Conservation (phyloP, 2,113 vertebrate genomes). For the Actenoides hombroni region DNA sequence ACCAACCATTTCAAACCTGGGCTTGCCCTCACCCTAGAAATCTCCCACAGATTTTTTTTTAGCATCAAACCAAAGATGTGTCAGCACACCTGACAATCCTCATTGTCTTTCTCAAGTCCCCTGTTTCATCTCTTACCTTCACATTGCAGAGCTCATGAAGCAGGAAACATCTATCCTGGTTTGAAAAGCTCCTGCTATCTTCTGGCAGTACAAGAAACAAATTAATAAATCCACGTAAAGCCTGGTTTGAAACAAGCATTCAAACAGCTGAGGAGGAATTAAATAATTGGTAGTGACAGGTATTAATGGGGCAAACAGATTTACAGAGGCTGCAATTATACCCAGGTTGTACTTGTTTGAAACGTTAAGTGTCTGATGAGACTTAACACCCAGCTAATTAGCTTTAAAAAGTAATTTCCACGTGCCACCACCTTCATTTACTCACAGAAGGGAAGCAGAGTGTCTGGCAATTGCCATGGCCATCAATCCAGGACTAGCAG, state of each 20-base stretch:
- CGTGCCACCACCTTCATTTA: not conserved
- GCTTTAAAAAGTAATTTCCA: constrained; percentile 27
- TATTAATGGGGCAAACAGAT: constrained; percentile 33
- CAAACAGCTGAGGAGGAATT: not conserved
- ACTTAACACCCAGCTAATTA: constrained; percentile 54
- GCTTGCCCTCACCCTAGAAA: not conserved
- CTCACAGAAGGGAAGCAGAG: not conserved
- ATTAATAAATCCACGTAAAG: not conserved
- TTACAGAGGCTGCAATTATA: constrained; percentile 6
- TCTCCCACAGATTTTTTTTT: not conserved
- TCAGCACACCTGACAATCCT: not conserved
- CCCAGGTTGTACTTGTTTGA: not conserved
- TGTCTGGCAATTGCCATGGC: not conserved
- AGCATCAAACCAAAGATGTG: not conserved
- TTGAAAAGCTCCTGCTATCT: not conserved
- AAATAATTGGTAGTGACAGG: constrained; percentile 20
- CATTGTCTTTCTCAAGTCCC: not conserved
- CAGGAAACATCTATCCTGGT: not conserved
- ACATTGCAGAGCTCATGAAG: accelerated
- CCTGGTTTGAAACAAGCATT: not conserved
- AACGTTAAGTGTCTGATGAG: constrained; percentile 40
- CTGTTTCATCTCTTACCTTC: not conserved
- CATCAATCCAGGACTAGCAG: constrained; percentile 5
- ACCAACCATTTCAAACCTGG: not conserved
- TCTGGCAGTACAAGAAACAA: not conserved